Conservation (phyloP, 2,113 vertebrate genomes). For the Hippoglossus stenolepis region DNA sequence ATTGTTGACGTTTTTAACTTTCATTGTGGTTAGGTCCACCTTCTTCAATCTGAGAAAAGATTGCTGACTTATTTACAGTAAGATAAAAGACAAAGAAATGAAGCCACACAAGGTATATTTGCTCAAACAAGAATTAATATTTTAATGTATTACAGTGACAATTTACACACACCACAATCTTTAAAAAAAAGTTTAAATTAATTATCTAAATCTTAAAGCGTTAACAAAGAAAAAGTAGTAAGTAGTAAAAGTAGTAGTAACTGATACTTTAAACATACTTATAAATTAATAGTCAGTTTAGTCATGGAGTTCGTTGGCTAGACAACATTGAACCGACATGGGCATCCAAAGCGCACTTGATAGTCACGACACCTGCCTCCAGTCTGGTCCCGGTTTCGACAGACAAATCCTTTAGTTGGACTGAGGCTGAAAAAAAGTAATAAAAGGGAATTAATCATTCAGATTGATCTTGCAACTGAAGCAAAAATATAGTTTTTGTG, state of each 20-base stretch:
- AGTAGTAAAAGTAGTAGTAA: background rate
- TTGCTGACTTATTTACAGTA: too few species aligned
- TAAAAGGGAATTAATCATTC: background rate
- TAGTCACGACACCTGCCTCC: background rate
- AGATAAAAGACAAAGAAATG: background rate
- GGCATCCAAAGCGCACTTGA: constrained; percentile 12
- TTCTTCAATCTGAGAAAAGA: too few species aligned
- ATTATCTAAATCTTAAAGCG: background rate
- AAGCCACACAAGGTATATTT: background rate
- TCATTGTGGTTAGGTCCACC: too few species aligned
- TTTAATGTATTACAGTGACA: background rate
- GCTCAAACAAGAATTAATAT: background rate
- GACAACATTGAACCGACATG: background rate
- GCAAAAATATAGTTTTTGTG: background rate
- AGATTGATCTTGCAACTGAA: background rate
- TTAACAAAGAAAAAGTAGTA: too few species aligned
- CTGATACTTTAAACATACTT: background rate
- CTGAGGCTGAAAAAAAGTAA: background rate
- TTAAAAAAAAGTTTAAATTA: background rate
- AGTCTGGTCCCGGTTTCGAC: constrained; percentile 8
- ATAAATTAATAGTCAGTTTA: background rate
- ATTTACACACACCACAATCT: background rate
- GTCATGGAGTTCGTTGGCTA: background rate
- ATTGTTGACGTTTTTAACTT: too few species aligned
- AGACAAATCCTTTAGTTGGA: constrained; percentile 12